phyloP scores from a whole-genome alignment of 2,113 vertebrate genomes.

The Meriones unguiculatus region DNA sequence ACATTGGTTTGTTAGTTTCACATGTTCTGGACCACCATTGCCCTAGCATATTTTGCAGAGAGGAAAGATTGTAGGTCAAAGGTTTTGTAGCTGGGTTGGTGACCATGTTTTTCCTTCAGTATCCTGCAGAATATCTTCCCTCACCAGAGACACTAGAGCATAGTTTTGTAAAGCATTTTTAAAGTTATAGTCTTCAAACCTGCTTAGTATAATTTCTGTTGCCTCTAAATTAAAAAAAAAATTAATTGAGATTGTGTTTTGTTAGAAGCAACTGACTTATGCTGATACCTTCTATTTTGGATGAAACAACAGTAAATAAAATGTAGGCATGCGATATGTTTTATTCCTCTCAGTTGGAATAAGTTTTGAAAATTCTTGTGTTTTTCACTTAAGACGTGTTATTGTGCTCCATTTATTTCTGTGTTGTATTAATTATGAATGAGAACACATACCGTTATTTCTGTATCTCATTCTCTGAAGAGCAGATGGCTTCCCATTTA shows the following conservation, averaged over 20 bases:
- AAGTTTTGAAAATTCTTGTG: neutral
- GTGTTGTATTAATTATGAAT: constrained; percentile 60
- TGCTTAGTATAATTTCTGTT: neutral
- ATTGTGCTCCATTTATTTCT: neutral
- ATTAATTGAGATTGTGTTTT: neutral
- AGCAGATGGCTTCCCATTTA: neutral
- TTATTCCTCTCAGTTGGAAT: neutral
- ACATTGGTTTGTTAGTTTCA: neutral
- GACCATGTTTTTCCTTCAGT: too few species aligned
- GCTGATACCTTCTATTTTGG: neutral
- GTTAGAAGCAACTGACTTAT: constrained; percentile 28
- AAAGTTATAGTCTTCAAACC: neutral
- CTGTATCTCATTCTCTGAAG: neutral
- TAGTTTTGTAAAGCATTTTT: neutral
- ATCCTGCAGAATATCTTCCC: neutral
- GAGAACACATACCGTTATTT: neutral
- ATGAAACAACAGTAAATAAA: neutral
- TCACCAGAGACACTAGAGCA: neutral
- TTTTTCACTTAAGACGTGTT: constrained; percentile 20
- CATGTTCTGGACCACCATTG: neutral
- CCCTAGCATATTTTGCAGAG: neutral
- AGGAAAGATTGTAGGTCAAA: neutral
- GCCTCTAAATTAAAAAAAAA: neutral
- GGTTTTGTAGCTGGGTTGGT: neutral
- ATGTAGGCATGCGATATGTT: neutral